Percentiles rank a stretch among this genome's conserved stretches.
These are phyloP conservation scores for Anoura caudifer DNA, from an alignment of 2,113 vertebrate species.

Conservation along the genomic window DNA sequence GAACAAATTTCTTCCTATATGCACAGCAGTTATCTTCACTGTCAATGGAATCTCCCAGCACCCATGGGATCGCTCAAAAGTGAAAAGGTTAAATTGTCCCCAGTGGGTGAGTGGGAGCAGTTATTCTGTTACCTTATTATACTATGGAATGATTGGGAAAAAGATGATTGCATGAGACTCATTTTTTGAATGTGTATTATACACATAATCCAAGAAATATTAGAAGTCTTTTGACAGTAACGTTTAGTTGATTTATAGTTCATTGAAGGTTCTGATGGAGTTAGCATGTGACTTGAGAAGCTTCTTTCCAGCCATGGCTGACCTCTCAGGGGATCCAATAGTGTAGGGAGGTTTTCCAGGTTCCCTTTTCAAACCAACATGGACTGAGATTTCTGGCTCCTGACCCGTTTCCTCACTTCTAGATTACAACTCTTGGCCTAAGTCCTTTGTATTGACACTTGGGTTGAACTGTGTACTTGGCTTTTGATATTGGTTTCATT, in stretches of 20 bases:
- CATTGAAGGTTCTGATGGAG: background rate
- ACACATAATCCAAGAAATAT: background rate
- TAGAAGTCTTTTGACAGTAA: background rate
- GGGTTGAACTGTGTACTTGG: background rate
- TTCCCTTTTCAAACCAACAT: background rate
- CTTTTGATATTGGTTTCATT: background rate
- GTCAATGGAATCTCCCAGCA: background rate
- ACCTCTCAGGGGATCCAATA: background rate
- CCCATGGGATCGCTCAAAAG: constrained; percentile 19
- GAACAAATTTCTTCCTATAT: constrained; percentile 18
- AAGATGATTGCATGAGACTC: background rate
- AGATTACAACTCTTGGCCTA: background rate
- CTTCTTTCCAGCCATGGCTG: background rate
- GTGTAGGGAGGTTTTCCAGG: background rate
- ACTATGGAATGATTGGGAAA: background rate
- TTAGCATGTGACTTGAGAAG: background rate
- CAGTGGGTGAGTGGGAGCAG: background rate
- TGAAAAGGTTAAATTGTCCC: constrained; percentile 15
- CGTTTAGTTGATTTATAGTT: background rate
- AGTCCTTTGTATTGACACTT: background rate
- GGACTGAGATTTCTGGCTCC: background rate
- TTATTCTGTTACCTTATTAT: background rate
- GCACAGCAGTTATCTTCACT: background rate
- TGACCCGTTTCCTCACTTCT: background rate
- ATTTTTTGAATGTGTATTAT: background rate